Evolutionary conservation across 2,797 vertebrate species (phyloP).

Genomic region (Malacoctenus gilli): DNA sequence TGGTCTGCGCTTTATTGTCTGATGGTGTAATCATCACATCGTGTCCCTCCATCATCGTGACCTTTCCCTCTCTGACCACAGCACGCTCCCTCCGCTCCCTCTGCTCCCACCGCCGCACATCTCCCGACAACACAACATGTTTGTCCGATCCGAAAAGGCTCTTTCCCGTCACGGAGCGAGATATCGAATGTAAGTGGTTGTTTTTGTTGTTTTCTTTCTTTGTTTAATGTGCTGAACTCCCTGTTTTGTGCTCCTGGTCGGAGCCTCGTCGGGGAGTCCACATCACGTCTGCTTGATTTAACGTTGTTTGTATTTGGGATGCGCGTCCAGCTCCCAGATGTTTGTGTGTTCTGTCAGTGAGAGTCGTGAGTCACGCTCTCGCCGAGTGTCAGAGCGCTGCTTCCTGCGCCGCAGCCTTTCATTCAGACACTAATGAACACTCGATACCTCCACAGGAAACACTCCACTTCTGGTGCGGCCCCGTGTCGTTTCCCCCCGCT

Average conservation of each 20-base stretch:
- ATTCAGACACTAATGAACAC: background rate
- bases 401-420: constrained; percentile 6
- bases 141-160: constrained; percentile 3
- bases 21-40: background rate
- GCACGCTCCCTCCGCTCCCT: too few relatives aligned
- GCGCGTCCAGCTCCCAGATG: constrained; percentile 26
- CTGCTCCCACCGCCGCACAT: too few relatives aligned
- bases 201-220: too few relatives aligned
- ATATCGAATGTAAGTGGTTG: too few relatives aligned
- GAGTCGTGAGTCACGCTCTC: constrained; percentile 37
- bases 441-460: constrained; percentile 8
- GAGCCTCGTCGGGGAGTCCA: constrained; percentile 17
- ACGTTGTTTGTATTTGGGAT: constrained; percentile 9
- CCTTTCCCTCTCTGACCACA: constrained; percentile 1
- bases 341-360: constrained; percentile 45
- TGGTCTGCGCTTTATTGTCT: background rate
- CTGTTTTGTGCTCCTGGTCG: too few relatives aligned
- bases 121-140: too few relatives aligned
- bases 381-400: background rate
- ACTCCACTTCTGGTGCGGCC: background rate
- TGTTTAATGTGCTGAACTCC: too few relatives aligned
- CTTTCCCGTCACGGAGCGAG: constrained; percentile 14
- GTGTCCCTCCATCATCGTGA: background rate
- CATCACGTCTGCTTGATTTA: constrained; percentile 45
- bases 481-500: too few relatives aligned